Evolutionary conservation across 2,113 vertebrate species (phyloP).

Genomic region (Entelurus aequoreus): DNA sequence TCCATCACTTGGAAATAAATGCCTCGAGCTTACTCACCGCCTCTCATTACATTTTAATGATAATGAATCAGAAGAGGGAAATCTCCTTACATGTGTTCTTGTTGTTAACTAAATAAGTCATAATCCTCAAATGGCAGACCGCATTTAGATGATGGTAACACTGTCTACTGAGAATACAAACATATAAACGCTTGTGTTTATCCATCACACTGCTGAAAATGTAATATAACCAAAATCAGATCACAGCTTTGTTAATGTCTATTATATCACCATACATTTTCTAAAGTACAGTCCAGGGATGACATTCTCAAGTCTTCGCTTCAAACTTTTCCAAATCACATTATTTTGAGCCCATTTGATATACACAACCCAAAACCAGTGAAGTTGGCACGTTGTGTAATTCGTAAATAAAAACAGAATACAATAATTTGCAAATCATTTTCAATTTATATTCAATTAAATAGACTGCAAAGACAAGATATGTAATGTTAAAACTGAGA

Average conservation of each 20-base stretch:
- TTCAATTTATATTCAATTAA: too few relatives aligned
- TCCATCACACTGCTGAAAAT: neutral
- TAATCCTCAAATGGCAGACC: constrained; percentile 42
- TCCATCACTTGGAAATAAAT: neutral
- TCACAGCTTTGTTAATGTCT: too few relatives aligned
- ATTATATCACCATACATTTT: too few relatives aligned
- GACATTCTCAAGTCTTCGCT: neutral
- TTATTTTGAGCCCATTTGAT: constrained; percentile 26
- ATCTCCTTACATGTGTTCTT: constrained; percentile 45
- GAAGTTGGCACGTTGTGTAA: too few relatives aligned
- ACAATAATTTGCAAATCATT: too few relatives aligned
- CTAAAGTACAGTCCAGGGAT: too few relatives aligned
- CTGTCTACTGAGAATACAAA: constrained; percentile 41
- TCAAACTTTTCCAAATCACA: constrained; percentile 4
- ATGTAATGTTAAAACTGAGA: too few relatives aligned
- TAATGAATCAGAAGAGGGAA: constrained; percentile 45
- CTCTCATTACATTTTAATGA: constrained; percentile 41
- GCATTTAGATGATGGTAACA: constrained; percentile 45
- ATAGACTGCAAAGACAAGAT: too few relatives aligned
- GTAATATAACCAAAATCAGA: too few relatives aligned
- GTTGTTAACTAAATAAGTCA: constrained; percentile 65
- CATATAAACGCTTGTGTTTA: constrained; percentile 3
- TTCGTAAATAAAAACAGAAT: too few relatives aligned
- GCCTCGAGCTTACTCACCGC: constrained; percentile 6
- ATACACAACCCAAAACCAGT: neutral